phyloP scores from a whole-genome alignment of 2,888 invertebrate species.

The Andrena marginata region DNA sequence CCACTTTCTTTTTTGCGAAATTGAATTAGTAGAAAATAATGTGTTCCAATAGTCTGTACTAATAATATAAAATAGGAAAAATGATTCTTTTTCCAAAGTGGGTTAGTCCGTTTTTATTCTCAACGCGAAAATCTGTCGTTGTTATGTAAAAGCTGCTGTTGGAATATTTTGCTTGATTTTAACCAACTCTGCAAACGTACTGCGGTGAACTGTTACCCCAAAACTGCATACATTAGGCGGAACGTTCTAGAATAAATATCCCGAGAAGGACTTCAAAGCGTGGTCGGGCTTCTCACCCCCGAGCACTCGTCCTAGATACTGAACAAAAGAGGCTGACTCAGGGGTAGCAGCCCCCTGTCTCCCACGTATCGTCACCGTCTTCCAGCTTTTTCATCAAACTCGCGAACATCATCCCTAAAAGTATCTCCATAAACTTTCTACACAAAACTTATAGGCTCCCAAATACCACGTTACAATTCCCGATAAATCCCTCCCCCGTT shows the following conservation, averaged over 20 bases:
- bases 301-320: conserved; percentile 53
- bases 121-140: too few species aligned
- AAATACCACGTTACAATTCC: neutral
- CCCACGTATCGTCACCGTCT: conserved; percentile 27
- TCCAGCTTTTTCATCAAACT: conserved; percentile 5
- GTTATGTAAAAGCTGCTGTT: too few species aligned
- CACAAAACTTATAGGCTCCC: neutral
- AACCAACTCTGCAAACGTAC: conserved; percentile 5
- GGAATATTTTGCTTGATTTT: too few species aligned
- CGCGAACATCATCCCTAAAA: neutral
- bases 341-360: conserved; percentile 17
- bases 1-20: too few species aligned
- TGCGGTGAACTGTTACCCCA: conserved; percentile 16
- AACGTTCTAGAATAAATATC: conserved; percentile 38
- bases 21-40: too few species aligned
- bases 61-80: too few species aligned
- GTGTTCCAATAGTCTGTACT: too few species aligned
- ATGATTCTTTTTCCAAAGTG: too few species aligned
- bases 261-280: conserved; percentile 31
- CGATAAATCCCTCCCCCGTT: neutral
- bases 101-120: too few species aligned
- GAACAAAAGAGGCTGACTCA: conserved; percentile 58
- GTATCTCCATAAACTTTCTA: neutral
- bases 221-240: conserved; percentile 30
- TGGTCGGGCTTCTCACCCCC: conserved; percentile 31